Evolutionary conservation across 2,113 vertebrate species (phyloP).

Genomic region (Oryzias curvinotus): DNA sequence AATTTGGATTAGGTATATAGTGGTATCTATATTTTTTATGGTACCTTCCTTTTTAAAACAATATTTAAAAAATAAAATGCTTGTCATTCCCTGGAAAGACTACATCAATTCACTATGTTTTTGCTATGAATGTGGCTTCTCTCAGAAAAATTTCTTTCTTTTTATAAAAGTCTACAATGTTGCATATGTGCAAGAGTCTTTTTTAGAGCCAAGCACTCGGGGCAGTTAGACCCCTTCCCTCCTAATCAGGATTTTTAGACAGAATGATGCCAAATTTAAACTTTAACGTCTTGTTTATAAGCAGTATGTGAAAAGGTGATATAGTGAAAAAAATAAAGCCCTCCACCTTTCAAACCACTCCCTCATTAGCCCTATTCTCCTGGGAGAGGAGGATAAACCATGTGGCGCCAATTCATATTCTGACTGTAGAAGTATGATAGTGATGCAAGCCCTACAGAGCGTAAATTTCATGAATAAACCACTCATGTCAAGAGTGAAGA

Average conservation of each 20-base stretch:
- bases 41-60: too few relatives aligned
- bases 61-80: too few relatives aligned
- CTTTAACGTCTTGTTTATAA: neutral
- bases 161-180: too few relatives aligned
- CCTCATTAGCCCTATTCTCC: slow-evolving; percentile 53
- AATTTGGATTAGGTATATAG: too few relatives aligned
- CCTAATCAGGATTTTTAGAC: neutral
- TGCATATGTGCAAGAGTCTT: too few relatives aligned
- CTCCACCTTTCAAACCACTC: slow-evolving; percentile 19
- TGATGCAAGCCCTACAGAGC: neutral
- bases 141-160: too few relatives aligned
- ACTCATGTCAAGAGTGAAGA: slow-evolving; percentile 14
- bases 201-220: slow-evolving; percentile 1
- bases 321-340: slow-evolving; percentile 26
- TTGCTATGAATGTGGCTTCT: too few relatives aligned
- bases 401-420: slow-evolving; percentile 11
- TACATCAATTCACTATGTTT: too few relatives aligned
- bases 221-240: slow-evolving; percentile 4
- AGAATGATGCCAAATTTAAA: slow-evolving; percentile 4
- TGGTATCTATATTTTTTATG: too few relatives aligned
- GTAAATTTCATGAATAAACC: slow-evolving; percentile 35
- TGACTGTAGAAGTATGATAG: slow-evolving; percentile 47
- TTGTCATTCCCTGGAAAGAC: too few relatives aligned
- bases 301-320: slow-evolving; percentile 46
- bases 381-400: slow-evolving; percentile 61